A percentile compares a stretch with the other conserved stretches of the same genome.
Conservation (phyloP, 2,888 invertebrate genomes). For the Incurvaria masculella region DNA sequence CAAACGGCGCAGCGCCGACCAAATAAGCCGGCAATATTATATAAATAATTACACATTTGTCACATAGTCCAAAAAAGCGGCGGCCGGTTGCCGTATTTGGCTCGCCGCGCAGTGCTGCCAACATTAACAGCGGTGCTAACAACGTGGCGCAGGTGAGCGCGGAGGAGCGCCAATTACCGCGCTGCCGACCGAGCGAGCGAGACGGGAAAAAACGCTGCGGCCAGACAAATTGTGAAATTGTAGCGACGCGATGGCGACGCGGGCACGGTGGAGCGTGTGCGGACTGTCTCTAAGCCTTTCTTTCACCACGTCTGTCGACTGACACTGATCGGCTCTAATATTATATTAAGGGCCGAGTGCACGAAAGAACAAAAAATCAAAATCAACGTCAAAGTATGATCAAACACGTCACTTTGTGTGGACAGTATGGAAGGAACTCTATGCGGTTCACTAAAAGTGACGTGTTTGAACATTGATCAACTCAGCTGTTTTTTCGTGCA, state of each 20-base stretch:
- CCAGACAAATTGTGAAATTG: slow-evolving; percentile 57
- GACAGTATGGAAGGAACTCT: too few species aligned
- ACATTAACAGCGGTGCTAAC: slow-evolving; percentile 4
- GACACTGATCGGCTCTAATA: too few species aligned
- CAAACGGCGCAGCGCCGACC: slow-evolving; percentile 30
- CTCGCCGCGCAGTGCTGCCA: slow-evolving; percentile 25
- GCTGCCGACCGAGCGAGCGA: slow-evolving; percentile 3
- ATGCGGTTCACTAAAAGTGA: too few species aligned
- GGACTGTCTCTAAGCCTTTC: too few species aligned
- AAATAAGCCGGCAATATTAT: slow-evolving; percentile 37
- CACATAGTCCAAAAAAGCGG: slow-evolving; percentile 50
- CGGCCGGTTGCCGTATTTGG: slow-evolving; percentile 43
- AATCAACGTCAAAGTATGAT: too few species aligned
- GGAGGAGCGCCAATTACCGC: slow-evolving; percentile 50
- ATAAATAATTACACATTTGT: slow-evolving; percentile 59
- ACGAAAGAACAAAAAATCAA: too few species aligned
- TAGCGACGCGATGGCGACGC: slow-evolving; percentile 23
- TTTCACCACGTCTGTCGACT: too few species aligned
- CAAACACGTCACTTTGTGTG: too few species aligned
- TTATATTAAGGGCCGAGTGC: too few species aligned
- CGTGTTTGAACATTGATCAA: too few species aligned
- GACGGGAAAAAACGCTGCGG: slow-evolving; percentile 41
- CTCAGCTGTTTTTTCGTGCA: too few species aligned
- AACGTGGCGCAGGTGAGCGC: slow-evolving; percentile 21
- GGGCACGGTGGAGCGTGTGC: neutral